These are phyloP conservation scores for Poeciliopsis occidentalis DNA, from an alignment of 2,113 vertebrate genomes.

Conservation along the genomic window DNA sequence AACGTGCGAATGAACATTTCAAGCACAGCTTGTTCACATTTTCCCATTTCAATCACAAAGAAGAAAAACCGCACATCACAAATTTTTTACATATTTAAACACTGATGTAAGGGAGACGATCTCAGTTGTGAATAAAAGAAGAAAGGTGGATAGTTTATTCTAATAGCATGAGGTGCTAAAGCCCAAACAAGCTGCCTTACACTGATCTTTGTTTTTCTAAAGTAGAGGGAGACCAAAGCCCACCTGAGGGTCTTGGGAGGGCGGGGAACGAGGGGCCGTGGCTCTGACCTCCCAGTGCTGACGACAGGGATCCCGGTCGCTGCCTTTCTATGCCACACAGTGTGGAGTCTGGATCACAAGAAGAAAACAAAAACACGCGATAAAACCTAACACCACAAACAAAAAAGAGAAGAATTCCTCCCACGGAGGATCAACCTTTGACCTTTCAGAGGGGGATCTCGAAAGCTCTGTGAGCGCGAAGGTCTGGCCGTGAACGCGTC, in stretches of 20 bases:
- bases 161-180: too few species aligned
- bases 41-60: not conserved
- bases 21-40: not conserved
- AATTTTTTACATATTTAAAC: not conserved
- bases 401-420: not conserved
- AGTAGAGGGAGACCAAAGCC: not conserved
- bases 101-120: not conserved
- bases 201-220: not conserved
- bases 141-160: not conserved
- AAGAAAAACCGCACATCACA: not conserved
- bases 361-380: not conserved
- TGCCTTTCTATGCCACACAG: conserved; percentile 80
- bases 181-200: not conserved
- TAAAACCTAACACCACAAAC: not conserved
- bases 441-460: conserved; percentile 82
- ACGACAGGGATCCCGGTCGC: conserved; percentile 77
- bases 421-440: not conserved
- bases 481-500: conserved; percentile 87
- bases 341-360: conserved; percentile 63
- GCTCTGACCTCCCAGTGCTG: conserved; percentile 69
- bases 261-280: conserved; percentile 79
- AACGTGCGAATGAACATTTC: not conserved
- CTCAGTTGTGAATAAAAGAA: not conserved
- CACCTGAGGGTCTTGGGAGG: conserved; percentile 83
- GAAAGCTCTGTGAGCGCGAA: conserved; percentile 81